Evolutionary conservation across 2,888 invertebrate genomes (phyloP), one percentile per base, ranked within the genome.

Genomic region (Digitonthophagus gazella): DNA sequence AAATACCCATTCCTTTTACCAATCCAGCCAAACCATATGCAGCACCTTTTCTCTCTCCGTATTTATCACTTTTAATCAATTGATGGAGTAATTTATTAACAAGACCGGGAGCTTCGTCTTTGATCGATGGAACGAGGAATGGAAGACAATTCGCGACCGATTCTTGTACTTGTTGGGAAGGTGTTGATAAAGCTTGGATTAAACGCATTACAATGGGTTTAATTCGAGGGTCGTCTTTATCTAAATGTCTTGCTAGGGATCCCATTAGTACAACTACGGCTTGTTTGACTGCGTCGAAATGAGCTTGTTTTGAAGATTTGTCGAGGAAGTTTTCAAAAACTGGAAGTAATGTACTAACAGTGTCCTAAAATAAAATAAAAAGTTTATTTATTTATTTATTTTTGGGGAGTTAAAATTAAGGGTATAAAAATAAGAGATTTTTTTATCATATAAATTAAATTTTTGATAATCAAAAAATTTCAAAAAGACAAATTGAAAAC

Each of bases 211-310:
- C 92, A 78, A 99, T 98, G n/a, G 98, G 97, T 79, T 93, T 93
- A 75, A 98, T 92, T 78, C 96, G 87, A 2, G 90, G 88, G 84
- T 98, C 97, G 72, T 91, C 91, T 72, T 94, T 93, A 76, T 94
- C 95, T 77, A 98, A 88, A 87, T 98, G 97, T 58, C 95, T 89
- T n/a, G 98, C 98, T 75, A 99, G 85, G 0, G 95, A 96, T 2
- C 99, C 99, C 93, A 99, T 96, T 67, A 99, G 86, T 80, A 99
- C 93, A 67, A 99, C 96, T 67, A 99, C 96, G 71, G 96, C 93
- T 82, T 98, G 97, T 15, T 98, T 90, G 66, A 97, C 95, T 11
- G 94, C 91, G 84, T 99, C 99, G 80, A 90, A 95, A 70, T 90
- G 90, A 44, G 94, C 92, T 0, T 93, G 93, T 80, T 95, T 94